Evolutionary conservation across 2,888 invertebrate species (phyloP), one percentile per base, ranked within the genome.

Genomic region (Caprella mutica): DNA sequence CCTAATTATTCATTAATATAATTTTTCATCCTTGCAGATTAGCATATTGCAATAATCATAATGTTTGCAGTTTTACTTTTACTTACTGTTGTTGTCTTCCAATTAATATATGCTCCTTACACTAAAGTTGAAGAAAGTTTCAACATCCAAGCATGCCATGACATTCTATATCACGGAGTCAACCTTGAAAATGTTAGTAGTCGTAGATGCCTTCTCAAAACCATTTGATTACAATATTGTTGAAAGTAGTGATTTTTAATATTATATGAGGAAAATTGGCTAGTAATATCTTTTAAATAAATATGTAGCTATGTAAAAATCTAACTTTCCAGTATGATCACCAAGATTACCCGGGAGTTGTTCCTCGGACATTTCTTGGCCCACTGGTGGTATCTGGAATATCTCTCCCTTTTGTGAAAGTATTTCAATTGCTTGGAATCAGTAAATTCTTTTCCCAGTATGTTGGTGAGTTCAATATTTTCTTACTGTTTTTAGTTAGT

Each of bases 51-150:
- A n/a, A n/a, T n/a, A n/a, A n/a, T n/a, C n/a, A n/a, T n/a, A n/a
- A n/a, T n/a, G n/a, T n/a, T n/a, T n/a, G n/a, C n/a, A n/a, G n/a
- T n/a, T n/a, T n/a, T n/a, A n/a, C n/a, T n/a, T n/a, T n/a, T n/a
- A n/a, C n/a, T n/a, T n/a, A n/a, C n/a, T n/a, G n/a, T n/a, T n/a
- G n/a, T n/a, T n/a, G n/a, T n/a, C n/a, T n/a, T n/a, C n/a, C 88
- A 91, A 73, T 76, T 94, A 58, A 72, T 90, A 65, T 79, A 86
- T 68, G 92, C 93, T 70, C 97, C 97, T 53, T 96, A 85, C 72
- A 96, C 94, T 4, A 97, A 99, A 83, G 98, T 98, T 52, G 98
- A 98, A 76, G 98, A 99, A 77, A 97, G 96, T 75, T 99, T 99
- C 73, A 97, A 96, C 76, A 77, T 96, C 58, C 98, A 99, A 77